A percentile compares a stretch with the other conserved stretches of the same genome.
phyloP scores from a whole-genome alignment of 1,140 invertebrate genomes.

The Drosophila lini region DNA sequence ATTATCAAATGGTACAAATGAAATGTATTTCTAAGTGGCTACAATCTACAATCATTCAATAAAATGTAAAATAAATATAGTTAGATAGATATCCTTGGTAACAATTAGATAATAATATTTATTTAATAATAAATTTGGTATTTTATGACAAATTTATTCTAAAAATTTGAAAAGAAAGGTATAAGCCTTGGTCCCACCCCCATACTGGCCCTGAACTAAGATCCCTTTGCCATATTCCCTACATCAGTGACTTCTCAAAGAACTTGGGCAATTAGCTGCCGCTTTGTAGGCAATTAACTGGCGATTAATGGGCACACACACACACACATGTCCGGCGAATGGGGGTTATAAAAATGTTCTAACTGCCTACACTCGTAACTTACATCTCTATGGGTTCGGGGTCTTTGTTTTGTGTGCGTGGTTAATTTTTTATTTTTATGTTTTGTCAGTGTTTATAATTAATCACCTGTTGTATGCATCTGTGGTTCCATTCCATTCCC shows the following conservation, averaged over 20 bases:
- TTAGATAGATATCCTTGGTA: neutral
- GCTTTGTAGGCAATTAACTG: constrained; percentile 79
- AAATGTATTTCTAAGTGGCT: neutral
- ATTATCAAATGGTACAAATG: no score
- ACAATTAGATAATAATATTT: neutral
- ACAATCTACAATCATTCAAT: no score
- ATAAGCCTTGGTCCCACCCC: no score
- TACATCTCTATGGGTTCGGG: constrained; percentile 21
- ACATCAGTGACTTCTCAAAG: constrained; percentile 39
- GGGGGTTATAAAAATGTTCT: constrained; percentile 69
- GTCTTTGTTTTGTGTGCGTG: constrained; percentile 56
- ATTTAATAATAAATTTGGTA: neutral
- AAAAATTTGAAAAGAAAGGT: neutral
- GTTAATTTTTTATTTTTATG: constrained; percentile 81
- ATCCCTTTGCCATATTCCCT: constrained; percentile 14
- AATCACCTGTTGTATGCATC: constrained; percentile 78
- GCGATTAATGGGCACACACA: constrained; percentile 72
- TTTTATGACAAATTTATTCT: neutral
- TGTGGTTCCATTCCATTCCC: constrained; percentile 19
- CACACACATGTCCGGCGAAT: constrained; percentile 24
- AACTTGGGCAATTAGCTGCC: constrained; percentile 73
- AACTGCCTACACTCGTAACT: constrained; percentile 49
- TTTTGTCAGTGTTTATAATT: constrained; percentile 83
- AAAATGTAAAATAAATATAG: neutral
- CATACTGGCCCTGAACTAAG: neutral